Conservation (phyloP, 2,888 invertebrate genomes). For the Macrophya alboannulata region DNA sequence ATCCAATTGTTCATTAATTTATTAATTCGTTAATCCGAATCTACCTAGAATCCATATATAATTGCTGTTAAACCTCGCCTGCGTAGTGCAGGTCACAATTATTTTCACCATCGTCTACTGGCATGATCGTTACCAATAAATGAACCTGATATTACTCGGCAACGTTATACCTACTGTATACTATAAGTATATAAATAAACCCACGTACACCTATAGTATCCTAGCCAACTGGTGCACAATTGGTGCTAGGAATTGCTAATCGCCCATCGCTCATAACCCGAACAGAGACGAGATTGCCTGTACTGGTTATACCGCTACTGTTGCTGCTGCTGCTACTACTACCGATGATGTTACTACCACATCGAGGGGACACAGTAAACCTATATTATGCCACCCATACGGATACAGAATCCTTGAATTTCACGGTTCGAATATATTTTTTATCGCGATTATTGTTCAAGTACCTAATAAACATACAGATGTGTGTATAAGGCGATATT, state of each 20-base stretch:
- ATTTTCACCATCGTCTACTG: background rate
- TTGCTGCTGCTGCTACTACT: background rate
- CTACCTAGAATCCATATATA: background rate
- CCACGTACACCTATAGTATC: constrained; percentile 31
- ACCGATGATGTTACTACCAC: background rate
- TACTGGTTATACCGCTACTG: background rate
- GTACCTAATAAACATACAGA: too few species aligned
- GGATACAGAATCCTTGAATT: background rate
- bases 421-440: background rate
- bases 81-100: background rate
- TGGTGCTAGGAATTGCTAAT: constrained; percentile 59
- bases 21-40: background rate
- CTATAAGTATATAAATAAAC: constrained; percentile 36
- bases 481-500: too few species aligned
- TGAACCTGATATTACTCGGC: constrained; percentile 36
- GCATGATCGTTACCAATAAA: background rate
- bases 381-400: background rate
- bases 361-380: background rate
- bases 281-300: constrained; percentile 20
- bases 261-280: constrained; percentile 44
- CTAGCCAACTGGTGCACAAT: constrained; percentile 55
- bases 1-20: too few species aligned
- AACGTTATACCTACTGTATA: constrained; percentile 11
- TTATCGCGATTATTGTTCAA: background rate
- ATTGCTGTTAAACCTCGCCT: background rate